A percentile compares a stretch with the other conserved stretches of the same genome.
phyloP scores from a whole-genome alignment of 2,113 vertebrate species.

The Bos taurus region ARS-UCD2.0 NC_037337.1:49528501-49529000 shows the following conservation, averaged over 20 bases:
- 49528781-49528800: neutral
- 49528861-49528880: neutral
- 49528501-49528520: neutral
- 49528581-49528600: neutral
- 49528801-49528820: neutral
- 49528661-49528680: neutral
- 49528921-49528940: neutral
- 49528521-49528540: constrained; percentile 3
- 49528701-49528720: neutral
- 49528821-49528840: neutral
- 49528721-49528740: neutral
- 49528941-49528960: neutral
- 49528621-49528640: neutral
- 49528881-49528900: neutral
- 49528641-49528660: neutral
- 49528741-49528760: neutral
- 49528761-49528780: neutral
- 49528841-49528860: neutral
- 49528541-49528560: neutral
- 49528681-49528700: neutral
- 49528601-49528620: constrained; percentile 12
- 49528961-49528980: neutral
- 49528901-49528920: neutral
- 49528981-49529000: neutral
- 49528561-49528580: neutral